These are phyloP conservation scores for Cydia pomonella DNA, from an alignment of 1,140 invertebrate species.

Conservation along the genomic window DNA sequence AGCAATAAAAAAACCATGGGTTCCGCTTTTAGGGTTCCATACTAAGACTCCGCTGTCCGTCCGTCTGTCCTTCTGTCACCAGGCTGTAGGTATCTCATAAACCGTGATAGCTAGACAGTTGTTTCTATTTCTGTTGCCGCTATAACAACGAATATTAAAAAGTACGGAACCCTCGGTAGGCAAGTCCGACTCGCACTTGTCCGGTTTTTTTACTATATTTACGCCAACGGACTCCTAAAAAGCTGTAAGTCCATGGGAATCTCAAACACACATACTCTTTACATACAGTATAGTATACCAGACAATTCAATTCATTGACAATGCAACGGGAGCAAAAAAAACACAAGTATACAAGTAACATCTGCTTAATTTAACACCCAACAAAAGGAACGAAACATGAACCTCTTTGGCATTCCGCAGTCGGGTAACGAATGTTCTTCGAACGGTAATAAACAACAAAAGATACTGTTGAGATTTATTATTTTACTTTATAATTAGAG, in stretches of 20 bases:
- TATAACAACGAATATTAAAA: too few species aligned
- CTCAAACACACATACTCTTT: neutral
- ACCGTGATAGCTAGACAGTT: too few species aligned
- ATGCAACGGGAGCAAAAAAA: slow-evolving; percentile 11
- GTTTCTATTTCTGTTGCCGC: too few species aligned
- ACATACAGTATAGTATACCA: neutral
- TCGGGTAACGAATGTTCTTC: slow-evolving; percentile 26
- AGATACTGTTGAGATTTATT: slow-evolving; percentile 22
- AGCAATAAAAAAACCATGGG: too few species aligned
- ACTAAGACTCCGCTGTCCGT: too few species aligned
- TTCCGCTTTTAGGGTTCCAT: too few species aligned
- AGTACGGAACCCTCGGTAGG: too few species aligned
- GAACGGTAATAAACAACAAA: slow-evolving; percentile 28
- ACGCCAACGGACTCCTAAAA: neutral
- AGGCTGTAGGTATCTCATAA: too few species aligned
- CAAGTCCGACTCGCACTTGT: too few species aligned
- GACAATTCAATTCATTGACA: slow-evolving; percentile 9
- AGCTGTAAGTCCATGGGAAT: neutral
- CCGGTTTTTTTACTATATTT: too few species aligned
- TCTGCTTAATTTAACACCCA: slow-evolving; percentile 30
- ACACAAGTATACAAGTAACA: slow-evolving; percentile 8
- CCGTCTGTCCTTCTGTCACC: too few species aligned
- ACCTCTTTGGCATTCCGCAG: slow-evolving; percentile 13
- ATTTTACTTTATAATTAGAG: slow-evolving; percentile 12
- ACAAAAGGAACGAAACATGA: slow-evolving; percentile 26